Base-by-base conservation (phyloP, 64 coral and sea anemone species). In the Montipora foliosa region DNA sequence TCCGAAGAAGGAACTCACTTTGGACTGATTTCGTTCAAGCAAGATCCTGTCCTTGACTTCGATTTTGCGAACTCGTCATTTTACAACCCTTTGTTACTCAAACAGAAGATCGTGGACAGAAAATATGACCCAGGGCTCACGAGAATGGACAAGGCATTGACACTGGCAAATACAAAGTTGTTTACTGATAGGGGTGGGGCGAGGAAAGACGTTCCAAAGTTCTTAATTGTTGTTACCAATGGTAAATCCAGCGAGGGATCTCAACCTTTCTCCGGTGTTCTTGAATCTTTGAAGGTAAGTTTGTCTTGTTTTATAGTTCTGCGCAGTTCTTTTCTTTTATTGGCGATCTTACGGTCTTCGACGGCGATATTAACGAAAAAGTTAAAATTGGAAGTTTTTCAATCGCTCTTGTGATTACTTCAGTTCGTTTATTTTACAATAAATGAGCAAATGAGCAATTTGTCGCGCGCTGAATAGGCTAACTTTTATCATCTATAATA, bases 1-100 rank as follows among this genome's bases (percentile, higher is more conserved):
- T 97, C 96, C 14, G 64, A 94, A 50, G 77, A 87, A 44, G 93
- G 84, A n/a, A 95, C 96, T 47, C 93, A 93, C 60, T 94, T 97
- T 64, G 96, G 96, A 0, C 47, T 97, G 14, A 67, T 97, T 10
- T 93, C 92, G 70, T 97, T 95, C 79, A 97, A 97, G 15, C 20
- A 97, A 21, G 69, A 91, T 37, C 88, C 96, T 0, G 80, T 45
- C 17, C 24, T 97, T 16, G 93, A 97, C 74, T 94, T 97, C 47
- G 68, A 91, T 52, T 97, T 97, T 37, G 75, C 50, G 6, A 84
- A 97, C 15, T 44, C 93, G 1, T 77, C 89, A 9, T 75, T 87
- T 8, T 68, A 93, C 51, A 85, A 94, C 21, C 89, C 75, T n/a
- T 80, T 79, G 17, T 75, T 79, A 47, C 90, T 86, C 6, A 98